Evolutionary conservation across 2,888 invertebrate genomes (phyloP), one percentile per base, ranked within the genome.

Genomic region (Drosophila trichaetosa): DNA sequence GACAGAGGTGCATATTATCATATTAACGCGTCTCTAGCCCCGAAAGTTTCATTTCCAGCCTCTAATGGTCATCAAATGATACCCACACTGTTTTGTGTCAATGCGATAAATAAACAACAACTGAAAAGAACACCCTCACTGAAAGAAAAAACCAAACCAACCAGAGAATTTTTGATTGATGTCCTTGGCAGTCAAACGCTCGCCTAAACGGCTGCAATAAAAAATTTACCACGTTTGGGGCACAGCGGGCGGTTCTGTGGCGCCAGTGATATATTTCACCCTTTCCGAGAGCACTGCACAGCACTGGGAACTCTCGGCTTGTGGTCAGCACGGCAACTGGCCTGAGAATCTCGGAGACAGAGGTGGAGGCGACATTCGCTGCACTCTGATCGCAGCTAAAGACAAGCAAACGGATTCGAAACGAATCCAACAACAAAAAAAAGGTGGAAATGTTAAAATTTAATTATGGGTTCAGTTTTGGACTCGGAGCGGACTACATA

Each of bases 251-350:
- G 91, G 91, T 91, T 75, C 75, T 80, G 79, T 92, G 92, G 92
- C 92, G 92, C 92, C 92, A 92, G 83, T 90, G 90, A 88, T 89
- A 87, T 91, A 91, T 83, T 91, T 90, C 87, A 91, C 90, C 90
- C 90, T 90, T 77, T 75, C 71, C 56, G 53, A 71, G 71, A 56
- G 53, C 38, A 69, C 69, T 66, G 60, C 57, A 67, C 38, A 56
- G 77, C 59, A 67, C 38, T 54, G 46, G 48, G 64, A 79, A 65
- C 68, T 29, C 60, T 21, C 56, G 52, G 64, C 56, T 70, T 76
- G 78, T 64, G 76, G 53, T 73, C 76, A 76, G 34, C 24, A 2
- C 42, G 71, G 68, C 80, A 72, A 70, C 63, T 66, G 29, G 75
- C 81, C 74, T 76, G 79, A 76, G 83, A 82, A 69, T 62, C 71